Percentiles rank a stretch among this genome's conserved stretches.
phyloP scores from a whole-genome alignment of 1,140 invertebrate genomes.

The Drosophila tsacasi region DNA sequence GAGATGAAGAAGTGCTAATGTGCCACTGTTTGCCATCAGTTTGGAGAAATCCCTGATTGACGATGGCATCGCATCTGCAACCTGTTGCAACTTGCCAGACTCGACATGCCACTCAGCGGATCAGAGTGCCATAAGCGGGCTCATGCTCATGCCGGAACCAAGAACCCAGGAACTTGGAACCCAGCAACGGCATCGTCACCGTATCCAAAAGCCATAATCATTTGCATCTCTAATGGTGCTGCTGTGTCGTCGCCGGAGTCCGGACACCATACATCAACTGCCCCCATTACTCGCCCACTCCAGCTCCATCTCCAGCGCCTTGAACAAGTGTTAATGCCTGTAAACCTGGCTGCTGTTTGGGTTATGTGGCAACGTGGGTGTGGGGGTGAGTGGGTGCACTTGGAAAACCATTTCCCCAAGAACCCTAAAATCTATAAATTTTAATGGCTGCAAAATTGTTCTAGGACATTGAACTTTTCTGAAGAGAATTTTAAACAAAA shows the following conservation, averaged over 20 bases:
- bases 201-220: slow-evolving; percentile 75
- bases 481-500: too few relatives aligned
- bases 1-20: slow-evolving; percentile 18
- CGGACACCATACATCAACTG: slow-evolving; percentile 72
- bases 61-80: slow-evolving; percentile 4
- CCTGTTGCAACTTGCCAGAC: slow-evolving; percentile 17
- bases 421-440: neutral
- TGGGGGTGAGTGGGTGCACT: slow-evolving; percentile 9
- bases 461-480: neutral
- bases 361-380: slow-evolving; percentile 24
- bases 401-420: neutral
- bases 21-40: neutral
- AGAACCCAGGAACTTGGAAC: neutral
- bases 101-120: slow-evolving; percentile 17
- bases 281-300: slow-evolving; percentile 3
- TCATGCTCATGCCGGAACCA: neutral
- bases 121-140: slow-evolving; percentile 15
- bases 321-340: slow-evolving; percentile 61
- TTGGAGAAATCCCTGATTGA: slow-evolving; percentile 2
- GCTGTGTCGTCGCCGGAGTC: slow-evolving; percentile 23
- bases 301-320: slow-evolving; percentile 7
- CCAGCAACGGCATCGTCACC: slow-evolving; percentile 32
- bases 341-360: slow-evolving; percentile 40
- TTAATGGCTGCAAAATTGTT: slow-evolving; percentile 1
- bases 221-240: slow-evolving; percentile 78